Percentiles rank a stretch among this genome's conserved stretches.
phyloP scores from a whole-genome alignment of 1,140 invertebrate species.

The Orius insidiosus region DNA sequence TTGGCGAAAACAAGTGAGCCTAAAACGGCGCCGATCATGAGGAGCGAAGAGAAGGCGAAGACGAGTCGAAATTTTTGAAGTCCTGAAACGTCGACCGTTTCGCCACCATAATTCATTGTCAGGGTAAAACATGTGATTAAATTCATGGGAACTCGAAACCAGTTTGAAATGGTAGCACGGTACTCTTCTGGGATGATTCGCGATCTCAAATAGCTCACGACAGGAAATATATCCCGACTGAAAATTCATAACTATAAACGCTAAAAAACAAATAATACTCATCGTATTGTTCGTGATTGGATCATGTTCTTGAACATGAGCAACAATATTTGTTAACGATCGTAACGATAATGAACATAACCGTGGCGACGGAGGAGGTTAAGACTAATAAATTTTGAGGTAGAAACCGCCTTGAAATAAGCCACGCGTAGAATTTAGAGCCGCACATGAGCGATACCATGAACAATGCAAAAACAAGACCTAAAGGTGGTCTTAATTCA shows the following conservation, averaged over 20 bases:
- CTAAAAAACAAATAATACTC: conserved; percentile 32
- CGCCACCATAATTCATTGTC: conserved; percentile 19
- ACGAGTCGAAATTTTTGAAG: conserved; percentile 14
- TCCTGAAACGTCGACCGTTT: conserved; percentile 7
- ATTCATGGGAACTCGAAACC: conserved; percentile 39
- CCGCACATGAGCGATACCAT: conserved; percentile 55
- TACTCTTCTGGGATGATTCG: conserved; percentile 42
- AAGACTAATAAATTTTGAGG: conserved; percentile 31
- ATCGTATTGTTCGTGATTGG: conserved; percentile 12
- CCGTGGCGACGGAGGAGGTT: conserved; percentile 27
- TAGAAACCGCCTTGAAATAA: conserved; percentile 21
- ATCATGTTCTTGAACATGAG: conserved; percentile 11
- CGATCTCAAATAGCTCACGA: conserved; percentile 42
- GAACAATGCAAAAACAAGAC: conserved; percentile 39
- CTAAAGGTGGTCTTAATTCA: conserved; percentile 28
- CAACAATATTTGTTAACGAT: conserved; percentile 13
- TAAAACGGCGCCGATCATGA: conserved; percentile 6
- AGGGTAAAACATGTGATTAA: conserved; percentile 35
- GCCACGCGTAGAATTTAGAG: conserved; percentile 39
- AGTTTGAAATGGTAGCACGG: conserved; percentile 40
- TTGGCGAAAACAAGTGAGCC: conserved; percentile 12
- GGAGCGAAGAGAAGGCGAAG: conserved; percentile 9
- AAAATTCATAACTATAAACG: conserved; percentile 44
- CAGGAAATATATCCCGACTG: conserved; percentile 39
- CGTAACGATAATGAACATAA: conserved; percentile 21